Base-by-base conservation (phyloP, 2,797 vertebrate genomes). In the Enteromius argenteus region DNA sequence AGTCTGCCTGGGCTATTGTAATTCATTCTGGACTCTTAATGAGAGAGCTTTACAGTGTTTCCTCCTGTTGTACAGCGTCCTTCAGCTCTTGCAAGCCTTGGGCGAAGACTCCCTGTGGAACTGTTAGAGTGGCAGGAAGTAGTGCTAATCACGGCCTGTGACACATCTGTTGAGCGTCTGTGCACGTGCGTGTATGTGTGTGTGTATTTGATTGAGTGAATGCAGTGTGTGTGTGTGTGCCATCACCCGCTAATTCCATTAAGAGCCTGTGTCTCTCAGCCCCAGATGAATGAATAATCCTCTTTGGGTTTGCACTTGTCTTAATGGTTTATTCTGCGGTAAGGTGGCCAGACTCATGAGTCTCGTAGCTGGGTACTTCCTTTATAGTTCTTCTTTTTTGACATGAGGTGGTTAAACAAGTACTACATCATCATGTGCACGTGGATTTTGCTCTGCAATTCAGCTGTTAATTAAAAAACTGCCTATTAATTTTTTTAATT, bases 291-390 rank as follows among this genome's bases (percentile, higher is more conserved):
- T 81, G 64, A 68, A 21, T 85, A 84, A 81, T 88, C 83, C 81
- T 87, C 81, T 85, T 80, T 81, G 75, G 13, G 37, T 80, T 74
- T 71, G 78, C 64, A 60, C 56, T 68, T 75, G 72, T 79, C 46
- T 67, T 74, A 81, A 71, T 67, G 49, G 74, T 78, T 83, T 79
- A 62, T 81, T 78, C 35, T 58, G 79, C 15, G 9, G 21, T 62
- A 13, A 62, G 23, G 35, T 39, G 46, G n/a, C 74, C 84, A 79
- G 67, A 23, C 37, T 82, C 27, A 17, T 76, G n/a, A 74, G 56
- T 46, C 53, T 58, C 15, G 8, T 60, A 46, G 7, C 0, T 9
- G 6, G 27, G 19, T 77, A 3, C 39, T 67, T 49, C 44, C 23
- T n/a, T 42, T 72, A 21, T 51, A 66, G 66, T 64, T 35, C 30